These are phyloP conservation scores for Athalia rosae DNA, from an alignment of 2,888 invertebrate species.

Conservation along the genomic window DNA sequence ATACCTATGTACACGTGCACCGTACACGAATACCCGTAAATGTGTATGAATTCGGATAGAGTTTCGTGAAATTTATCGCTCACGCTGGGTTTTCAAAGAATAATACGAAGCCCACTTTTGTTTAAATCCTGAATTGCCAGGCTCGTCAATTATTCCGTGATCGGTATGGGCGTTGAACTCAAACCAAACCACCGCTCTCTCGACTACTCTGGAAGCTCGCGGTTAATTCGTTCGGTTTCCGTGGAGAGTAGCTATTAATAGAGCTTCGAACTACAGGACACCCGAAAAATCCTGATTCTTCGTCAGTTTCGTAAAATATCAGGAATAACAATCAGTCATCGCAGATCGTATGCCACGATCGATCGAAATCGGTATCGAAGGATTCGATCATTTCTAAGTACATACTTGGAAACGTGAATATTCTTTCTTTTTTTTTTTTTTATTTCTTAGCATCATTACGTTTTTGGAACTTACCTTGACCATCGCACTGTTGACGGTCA, in stretches of 20 bases:
- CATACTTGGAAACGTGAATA: background rate
- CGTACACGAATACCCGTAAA: background rate
- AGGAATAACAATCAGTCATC: no score
- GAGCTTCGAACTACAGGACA: no score
- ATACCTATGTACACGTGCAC: background rate
- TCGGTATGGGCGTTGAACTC: background rate
- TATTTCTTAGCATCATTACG: background rate
- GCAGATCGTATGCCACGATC: no score
- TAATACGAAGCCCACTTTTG: background rate
- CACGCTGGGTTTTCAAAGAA: background rate
- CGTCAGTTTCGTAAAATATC: no score
- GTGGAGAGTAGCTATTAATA: no score
- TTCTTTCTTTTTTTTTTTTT: background rate
- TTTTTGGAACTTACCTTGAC: conserved; percentile 79
- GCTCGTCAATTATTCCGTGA: conserved; percentile 28
- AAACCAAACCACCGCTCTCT: background rate
- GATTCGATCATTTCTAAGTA: no score
- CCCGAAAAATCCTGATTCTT: no score
- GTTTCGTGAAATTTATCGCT: background rate
- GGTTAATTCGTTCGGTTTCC: no score
- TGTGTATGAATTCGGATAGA: background rate
- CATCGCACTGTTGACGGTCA: conserved; percentile 95
- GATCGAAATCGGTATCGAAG: no score
- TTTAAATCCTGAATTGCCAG: conserved; percentile 25
- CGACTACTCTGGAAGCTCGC: no score